Conservation (phyloP, 2,888 invertebrate species). For the Mesopsocus fuscifrons region DNA sequence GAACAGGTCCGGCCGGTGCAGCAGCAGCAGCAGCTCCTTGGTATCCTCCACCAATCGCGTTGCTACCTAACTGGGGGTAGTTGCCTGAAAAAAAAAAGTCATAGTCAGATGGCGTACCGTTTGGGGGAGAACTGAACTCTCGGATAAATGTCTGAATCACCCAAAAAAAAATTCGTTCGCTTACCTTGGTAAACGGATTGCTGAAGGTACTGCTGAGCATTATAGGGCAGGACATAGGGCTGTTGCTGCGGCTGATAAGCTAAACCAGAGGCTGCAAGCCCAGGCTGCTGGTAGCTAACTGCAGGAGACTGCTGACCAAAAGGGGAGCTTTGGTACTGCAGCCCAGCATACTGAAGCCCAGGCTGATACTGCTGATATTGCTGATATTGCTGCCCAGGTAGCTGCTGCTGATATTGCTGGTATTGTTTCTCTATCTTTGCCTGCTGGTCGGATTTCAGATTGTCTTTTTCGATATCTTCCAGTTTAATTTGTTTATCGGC, state of each 20-base stretch:
- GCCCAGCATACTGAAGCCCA: not conserved
- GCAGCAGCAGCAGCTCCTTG: not conserved
- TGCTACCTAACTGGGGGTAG: not conserved
- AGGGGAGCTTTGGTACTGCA: not conserved
- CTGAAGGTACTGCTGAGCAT: slow-evolving; percentile 4
- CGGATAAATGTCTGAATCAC: no score
- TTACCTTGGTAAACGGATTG: not conserved
- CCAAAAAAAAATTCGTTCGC: no score
- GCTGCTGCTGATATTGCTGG: not conserved
- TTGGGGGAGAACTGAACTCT: no score
- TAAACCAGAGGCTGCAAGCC: no score
- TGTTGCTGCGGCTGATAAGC: not conserved
- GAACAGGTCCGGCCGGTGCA: no score
- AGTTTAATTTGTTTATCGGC: slow-evolving; percentile 8
- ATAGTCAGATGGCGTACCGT: no score
- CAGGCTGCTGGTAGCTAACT: slow-evolving; percentile 1
- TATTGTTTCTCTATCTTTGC: slow-evolving; percentile 5
- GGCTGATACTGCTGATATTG: not conserved
- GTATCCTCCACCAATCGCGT: not conserved
- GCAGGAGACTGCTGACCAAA: not conserved
- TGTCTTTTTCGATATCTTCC: slow-evolving; percentile 7
- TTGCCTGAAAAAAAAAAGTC: no score
- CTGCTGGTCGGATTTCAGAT: slow-evolving; percentile 2
- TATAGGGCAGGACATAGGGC: not conserved
- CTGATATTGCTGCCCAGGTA: not conserved